Percentiles rank a stretch among this genome's conserved stretches.
phyloP scores from a whole-genome alignment of 2,888 invertebrate genomes.

The Hermaeophaga mercurialis region DNA sequence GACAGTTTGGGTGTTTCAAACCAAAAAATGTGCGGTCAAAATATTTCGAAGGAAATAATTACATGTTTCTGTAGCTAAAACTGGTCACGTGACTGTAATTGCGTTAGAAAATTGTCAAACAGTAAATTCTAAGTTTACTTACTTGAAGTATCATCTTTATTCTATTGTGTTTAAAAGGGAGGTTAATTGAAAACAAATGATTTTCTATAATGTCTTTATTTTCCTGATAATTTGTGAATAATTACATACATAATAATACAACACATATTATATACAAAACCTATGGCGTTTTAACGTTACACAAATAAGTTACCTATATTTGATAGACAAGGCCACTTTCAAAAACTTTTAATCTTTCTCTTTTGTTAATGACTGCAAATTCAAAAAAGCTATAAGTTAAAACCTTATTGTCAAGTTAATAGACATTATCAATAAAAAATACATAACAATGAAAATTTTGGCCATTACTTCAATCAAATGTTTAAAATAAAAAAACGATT shows the following conservation, averaged over 20 bases:
- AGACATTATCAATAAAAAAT: slow-evolving; percentile 29
- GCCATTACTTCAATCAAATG: slow-evolving; percentile 27
- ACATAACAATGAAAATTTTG: slow-evolving; percentile 26
- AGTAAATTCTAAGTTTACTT: too few relatives aligned
- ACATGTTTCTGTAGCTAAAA: too few relatives aligned
- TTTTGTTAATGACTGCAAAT: slow-evolving; percentile 12
- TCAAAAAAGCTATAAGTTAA: slow-evolving; percentile 30
- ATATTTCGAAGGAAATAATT: too few relatives aligned
- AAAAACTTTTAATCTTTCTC: slow-evolving; percentile 38
- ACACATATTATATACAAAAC: slow-evolving; percentile 48
- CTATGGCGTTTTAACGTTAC: slow-evolving; percentile 42
- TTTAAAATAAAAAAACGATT: slow-evolving; percentile 28
- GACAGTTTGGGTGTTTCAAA: too few relatives aligned
- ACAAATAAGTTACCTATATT: slow-evolving; percentile 43
- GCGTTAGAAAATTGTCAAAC: too few relatives aligned
- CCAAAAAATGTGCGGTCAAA: too few relatives aligned
- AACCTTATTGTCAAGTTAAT: slow-evolving; percentile 37
- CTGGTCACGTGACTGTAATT: too few relatives aligned
- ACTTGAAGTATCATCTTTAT: too few relatives aligned
- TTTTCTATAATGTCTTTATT: slow-evolving; percentile 33
- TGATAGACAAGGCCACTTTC: slow-evolving; percentile 49
- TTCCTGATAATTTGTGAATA: slow-evolving; percentile 46
- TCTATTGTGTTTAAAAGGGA: too few relatives aligned
- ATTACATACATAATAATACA: slow-evolving; percentile 48
- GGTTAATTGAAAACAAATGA: neutral